Evolutionary conservation across 1,140 invertebrate genomes (phyloP), one percentile per base, ranked within the genome.

Genomic region (Drosophila simulans): DNA sequence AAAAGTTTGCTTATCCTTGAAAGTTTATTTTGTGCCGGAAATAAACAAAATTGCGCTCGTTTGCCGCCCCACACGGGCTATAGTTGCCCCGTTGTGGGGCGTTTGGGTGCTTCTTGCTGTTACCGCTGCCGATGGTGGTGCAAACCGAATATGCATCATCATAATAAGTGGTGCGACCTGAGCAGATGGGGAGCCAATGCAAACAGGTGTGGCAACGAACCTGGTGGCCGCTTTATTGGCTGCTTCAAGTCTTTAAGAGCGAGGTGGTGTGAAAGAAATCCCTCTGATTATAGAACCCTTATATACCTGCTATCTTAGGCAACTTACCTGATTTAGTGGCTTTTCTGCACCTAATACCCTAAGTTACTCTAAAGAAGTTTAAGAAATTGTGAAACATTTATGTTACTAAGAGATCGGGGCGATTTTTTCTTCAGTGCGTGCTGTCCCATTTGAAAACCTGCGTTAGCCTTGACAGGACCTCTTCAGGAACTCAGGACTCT

Each of bases 1-100:
- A 88, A 71, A 89, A 89, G 80, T 89, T 89, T 89, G 77, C 85
- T 90, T 89, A 89, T 89, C 84, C 84, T 89, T 89, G 77, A 89
- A 84, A 89, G 84, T 89, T 89, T 89, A 89, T 89, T 89, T 89
- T 89, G 58, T 83, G 72, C 85, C 84, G 84, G 84, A 89, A 89
- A 89, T 89, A 89, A 89, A 89, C 77, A 88, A 89, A 89, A 89
- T 89, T 89, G 84, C 84, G 62, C 80, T 77, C 57, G 79, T 60
- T 80, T 69, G 51, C 64, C 59, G 31, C 37, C 64, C 20, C 59
- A 43, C 64, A 68, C 25, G 64, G 55, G 55, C 60, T 64, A 43
- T 39, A 64, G 60, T 60, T 11, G 2, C 11, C 54, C 54, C 27
- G 15, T 42, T 42, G 2, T 34, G 40, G 13, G 13, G 42, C 27